Percentiles rank a stretch among this genome's conserved stretches.
These are phyloP conservation scores for Mystacornis crossleyi DNA, from an alignment of 2,113 vertebrate species.

Conservation along the genomic window DNA sequence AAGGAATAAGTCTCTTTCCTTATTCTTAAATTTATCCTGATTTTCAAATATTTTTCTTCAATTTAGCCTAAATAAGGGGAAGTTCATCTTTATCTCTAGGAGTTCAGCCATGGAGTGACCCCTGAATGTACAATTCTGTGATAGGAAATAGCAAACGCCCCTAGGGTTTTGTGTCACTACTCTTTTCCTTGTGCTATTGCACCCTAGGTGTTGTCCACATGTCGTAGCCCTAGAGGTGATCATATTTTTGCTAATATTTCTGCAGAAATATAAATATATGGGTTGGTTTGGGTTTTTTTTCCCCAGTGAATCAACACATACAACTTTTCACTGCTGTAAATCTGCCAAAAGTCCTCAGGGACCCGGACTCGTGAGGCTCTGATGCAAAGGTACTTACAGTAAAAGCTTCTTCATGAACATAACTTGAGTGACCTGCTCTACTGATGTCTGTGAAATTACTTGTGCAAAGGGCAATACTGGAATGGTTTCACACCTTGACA, in stretches of 20 bases:
- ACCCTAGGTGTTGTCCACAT: background rate
- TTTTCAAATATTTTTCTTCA: background rate
- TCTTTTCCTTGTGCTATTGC: background rate
- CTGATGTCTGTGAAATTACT: background rate
- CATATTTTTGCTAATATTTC: background rate
- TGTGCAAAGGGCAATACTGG: background rate
- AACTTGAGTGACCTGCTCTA: background rate
- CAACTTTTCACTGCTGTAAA: background rate
- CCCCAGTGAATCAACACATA: background rate
- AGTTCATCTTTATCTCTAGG: background rate
- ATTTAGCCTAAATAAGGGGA: background rate
- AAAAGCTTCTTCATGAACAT: background rate
- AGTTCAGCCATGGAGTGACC: background rate
- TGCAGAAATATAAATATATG: background rate
- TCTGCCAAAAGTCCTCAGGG: background rate
- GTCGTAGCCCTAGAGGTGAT: background rate
- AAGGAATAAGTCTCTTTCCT: background rate
- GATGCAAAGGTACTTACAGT: background rate
- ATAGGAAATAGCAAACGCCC: background rate
- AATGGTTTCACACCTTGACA: background rate
- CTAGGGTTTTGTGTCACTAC: background rate
- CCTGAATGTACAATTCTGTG: background rate
- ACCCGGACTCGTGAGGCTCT: background rate
- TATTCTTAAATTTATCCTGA: background rate
- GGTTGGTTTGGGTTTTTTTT: background rate